Evolutionary conservation across 2,888 invertebrate species (phyloP).

Genomic region (Pterostichus madidus): DNA sequence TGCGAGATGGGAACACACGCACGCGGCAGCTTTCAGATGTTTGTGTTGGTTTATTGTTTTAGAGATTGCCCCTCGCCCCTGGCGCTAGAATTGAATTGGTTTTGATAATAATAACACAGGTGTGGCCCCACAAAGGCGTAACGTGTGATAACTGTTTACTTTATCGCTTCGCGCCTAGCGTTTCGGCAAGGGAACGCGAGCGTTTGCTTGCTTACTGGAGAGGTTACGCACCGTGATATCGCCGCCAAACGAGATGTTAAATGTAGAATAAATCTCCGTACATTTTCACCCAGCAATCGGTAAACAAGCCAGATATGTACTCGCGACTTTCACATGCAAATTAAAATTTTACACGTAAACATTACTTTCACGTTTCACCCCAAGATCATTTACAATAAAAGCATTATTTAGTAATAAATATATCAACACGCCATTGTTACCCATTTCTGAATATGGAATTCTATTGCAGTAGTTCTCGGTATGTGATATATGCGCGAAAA

Average conservation of each 20-base stretch:
- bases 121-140: constrained; percentile 40
- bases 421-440: too few relatives aligned
- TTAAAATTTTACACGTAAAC: not conserved
- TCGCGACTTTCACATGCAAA: not conserved
- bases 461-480: too few relatives aligned
- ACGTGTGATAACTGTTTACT: constrained; percentile 57
- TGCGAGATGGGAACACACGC: constrained; percentile 53
- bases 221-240: constrained; percentile 1
- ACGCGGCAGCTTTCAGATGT: constrained; percentile 53
- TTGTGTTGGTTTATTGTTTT: constrained; percentile 66
- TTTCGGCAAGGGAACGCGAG: not conserved
- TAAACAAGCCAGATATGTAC: constrained; percentile 21
- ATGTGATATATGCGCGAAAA: too few relatives aligned
- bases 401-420: too few relatives aligned
- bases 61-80: constrained; percentile 48
- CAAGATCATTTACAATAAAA: too few relatives aligned
- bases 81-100: constrained; percentile 61
- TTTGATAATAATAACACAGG: constrained; percentile 66
- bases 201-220: constrained; percentile 10
- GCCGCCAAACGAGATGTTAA: constrained; percentile 46
- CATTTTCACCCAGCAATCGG: constrained; percentile 17
- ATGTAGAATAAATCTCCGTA: constrained; percentile 36
- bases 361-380: too few relatives aligned
- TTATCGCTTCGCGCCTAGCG: constrained; percentile 32
- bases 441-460: too few relatives aligned